Evolutionary conservation across 2,888 invertebrate genomes (phyloP).

Genomic region (Galeruca laticollis): DNA sequence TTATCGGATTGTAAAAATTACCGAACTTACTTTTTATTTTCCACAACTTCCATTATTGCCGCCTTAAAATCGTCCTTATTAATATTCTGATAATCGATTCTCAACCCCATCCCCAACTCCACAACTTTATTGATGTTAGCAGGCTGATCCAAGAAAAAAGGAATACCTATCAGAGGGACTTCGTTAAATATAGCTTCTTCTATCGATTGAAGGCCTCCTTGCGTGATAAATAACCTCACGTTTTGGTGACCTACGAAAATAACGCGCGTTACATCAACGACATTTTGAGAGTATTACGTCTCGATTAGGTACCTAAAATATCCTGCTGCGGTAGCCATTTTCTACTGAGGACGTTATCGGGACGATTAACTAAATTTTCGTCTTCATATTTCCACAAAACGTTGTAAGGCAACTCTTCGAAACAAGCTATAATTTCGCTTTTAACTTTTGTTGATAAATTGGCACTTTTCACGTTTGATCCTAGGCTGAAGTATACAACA

Average conservation of each 20-base stretch:
- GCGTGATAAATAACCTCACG: slow-evolving; percentile 55
- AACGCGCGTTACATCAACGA: too few relatives aligned
- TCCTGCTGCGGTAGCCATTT: slow-evolving; percentile 68
- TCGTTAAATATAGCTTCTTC: slow-evolving; percentile 55
- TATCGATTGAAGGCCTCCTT: slow-evolving; percentile 58
- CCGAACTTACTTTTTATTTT: slow-evolving; percentile 51
- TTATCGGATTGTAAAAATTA: background rate
- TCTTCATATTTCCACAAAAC: slow-evolving; percentile 67
- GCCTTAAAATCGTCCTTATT: slow-evolving; percentile 50
- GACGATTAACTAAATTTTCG: slow-evolving; percentile 54
- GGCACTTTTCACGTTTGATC: slow-evolving; percentile 62
- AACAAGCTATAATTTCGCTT: slow-evolving; percentile 59
- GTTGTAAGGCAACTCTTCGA: slow-evolving; percentile 63
- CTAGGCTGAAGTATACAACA: slow-evolving; percentile 64
- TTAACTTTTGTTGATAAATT: slow-evolving; percentile 58
- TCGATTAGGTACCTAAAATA: slow-evolving; percentile 60
- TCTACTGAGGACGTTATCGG: slow-evolving; percentile 62
- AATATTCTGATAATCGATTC: slow-evolving; percentile 50
- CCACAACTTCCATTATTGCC: slow-evolving; percentile 54
- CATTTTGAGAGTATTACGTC: too few relatives aligned
- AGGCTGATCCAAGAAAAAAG: slow-evolving; percentile 57
- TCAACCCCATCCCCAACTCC: slow-evolving; percentile 48
- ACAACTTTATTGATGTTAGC: slow-evolving; percentile 53
- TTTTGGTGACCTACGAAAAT: slow-evolving; percentile 55
- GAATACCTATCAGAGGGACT: slow-evolving; percentile 57